Evolutionary conservation across 1,140 invertebrate species (phyloP).

Genomic region (Lasioglossum baleicum): DNA sequence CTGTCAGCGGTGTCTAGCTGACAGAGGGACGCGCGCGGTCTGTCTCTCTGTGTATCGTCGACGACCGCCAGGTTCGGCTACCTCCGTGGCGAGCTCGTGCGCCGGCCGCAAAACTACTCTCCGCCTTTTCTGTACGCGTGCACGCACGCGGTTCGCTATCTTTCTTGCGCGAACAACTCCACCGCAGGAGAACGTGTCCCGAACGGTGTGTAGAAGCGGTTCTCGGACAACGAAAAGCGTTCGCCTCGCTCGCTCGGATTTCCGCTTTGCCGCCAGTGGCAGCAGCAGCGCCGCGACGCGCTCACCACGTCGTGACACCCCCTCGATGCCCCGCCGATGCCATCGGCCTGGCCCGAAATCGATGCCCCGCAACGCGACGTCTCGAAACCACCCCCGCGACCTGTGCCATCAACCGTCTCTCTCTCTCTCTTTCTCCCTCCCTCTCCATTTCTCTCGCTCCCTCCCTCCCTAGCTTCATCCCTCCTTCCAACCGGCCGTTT

Average conservation of each 20-base stretch:
- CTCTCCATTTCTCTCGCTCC: too few relatives aligned
- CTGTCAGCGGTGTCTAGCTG: conserved; percentile 17
- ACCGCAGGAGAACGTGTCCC: background rate
- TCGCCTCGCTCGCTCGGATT: background rate
- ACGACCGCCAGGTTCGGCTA: conserved; percentile 33
- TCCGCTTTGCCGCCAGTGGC: conserved; percentile 10
- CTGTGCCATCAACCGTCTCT: conserved; percentile 53
- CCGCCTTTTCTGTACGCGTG: background rate
- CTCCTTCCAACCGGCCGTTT: too few relatives aligned
- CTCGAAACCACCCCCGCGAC: conserved; percentile 66
- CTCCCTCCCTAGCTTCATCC: background rate
- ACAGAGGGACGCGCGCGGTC: conserved; percentile 46
- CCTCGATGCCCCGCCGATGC: conserved; percentile 58
- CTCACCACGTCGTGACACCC: conserved; percentile 49
- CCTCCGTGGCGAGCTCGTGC: conserved; percentile 35
- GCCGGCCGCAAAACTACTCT: conserved; percentile 25
- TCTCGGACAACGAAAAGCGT: too few relatives aligned
- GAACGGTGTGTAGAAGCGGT: too few relatives aligned
- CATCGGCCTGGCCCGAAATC: conserved; percentile 65
- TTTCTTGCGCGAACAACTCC: background rate
- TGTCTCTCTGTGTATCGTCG: conserved; percentile 31
- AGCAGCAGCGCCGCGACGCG: conserved; percentile 51
- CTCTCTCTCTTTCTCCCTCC: conserved; percentile 18
- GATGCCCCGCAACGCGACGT: conserved; percentile 63
- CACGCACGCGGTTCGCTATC: conserved; percentile 19